These are phyloP conservation scores for Hydriomena furcata DNA, from an alignment of 2,888 invertebrate genomes.

Conservation along the genomic window DNA sequence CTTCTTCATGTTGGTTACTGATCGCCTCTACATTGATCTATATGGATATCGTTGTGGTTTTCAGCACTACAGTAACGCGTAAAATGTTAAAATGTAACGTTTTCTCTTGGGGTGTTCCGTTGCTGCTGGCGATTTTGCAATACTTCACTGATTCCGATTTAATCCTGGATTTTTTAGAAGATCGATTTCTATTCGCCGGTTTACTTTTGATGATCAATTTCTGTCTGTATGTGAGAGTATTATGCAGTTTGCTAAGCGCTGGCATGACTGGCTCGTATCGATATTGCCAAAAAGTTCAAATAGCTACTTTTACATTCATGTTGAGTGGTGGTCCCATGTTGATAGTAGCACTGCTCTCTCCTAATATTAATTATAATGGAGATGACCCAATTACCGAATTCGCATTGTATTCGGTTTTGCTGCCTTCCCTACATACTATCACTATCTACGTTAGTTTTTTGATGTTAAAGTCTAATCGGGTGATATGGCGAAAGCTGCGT, in stretches of 20 bases:
- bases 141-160: not conserved
- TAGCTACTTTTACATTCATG: constrained; percentile 10
- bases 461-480: constrained; percentile 22
- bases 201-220: constrained; percentile 14
- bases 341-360: constrained; percentile 3
- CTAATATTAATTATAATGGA: too few species aligned
- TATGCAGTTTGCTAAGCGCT: constrained; percentile 14
- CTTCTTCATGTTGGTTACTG: constrained; percentile 30
- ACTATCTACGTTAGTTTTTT: constrained; percentile 14
- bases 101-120: constrained; percentile 30
- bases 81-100: constrained; percentile 27
- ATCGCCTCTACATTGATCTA: constrained; percentile 27
- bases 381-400: too few species aligned
- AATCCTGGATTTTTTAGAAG: constrained; percentile 2
- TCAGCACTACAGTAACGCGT: constrained; percentile 15
- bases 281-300: constrained; percentile 13
- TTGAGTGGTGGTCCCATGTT: constrained; percentile 17
- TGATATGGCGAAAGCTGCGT: constrained; percentile 14
- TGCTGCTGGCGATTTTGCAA: not conserved
- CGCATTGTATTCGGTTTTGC: not conserved
- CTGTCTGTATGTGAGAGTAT: constrained; percentile 9
- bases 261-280: constrained; percentile 6
- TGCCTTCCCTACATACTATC: constrained; percentile 10
- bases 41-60: constrained; percentile 30
- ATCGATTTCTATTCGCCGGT: constrained; percentile 6